phyloP scores from a whole-genome alignment of 2,888 invertebrate species.

The Bibio marci region DNA sequence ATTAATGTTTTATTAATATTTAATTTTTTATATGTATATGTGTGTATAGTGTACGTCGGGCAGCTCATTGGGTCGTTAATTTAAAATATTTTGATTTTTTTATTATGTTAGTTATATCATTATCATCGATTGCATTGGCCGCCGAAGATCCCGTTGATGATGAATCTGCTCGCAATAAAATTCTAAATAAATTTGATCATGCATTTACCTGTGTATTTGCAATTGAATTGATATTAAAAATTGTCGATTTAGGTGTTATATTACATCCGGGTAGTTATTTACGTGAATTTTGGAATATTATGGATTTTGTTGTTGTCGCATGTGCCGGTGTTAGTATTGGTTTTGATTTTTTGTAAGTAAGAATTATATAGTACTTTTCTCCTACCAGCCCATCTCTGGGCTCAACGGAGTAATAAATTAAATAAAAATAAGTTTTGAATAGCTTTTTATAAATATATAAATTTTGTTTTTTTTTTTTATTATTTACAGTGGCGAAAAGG shows the following conservation, averaged over 20 bases:
- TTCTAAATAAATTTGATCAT: conserved; percentile 96
- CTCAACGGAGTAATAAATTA: background rate
- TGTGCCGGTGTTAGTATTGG: conserved; percentile 96
- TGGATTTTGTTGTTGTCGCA: conserved; percentile 97
- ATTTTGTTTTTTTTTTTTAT: too few species aligned
- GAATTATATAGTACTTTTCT: background rate
- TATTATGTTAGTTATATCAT: conserved; percentile 99
- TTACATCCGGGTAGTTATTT: conserved; percentile 95
- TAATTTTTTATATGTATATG: too few species aligned
- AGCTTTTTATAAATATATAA: too few species aligned
- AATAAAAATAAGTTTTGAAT: too few species aligned
- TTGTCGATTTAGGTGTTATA: conserved; percentile 87
- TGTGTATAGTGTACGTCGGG: conserved; percentile 75
- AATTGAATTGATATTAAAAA: conserved; percentile 91
- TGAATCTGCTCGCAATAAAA: conserved; percentile 59
- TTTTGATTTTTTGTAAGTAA: conserved; percentile 66
- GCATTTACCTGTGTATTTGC: conserved; percentile 99
- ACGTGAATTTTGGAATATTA: conserved; percentile 97
- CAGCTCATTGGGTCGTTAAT: conserved; percentile 99
- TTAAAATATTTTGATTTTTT: conserved; percentile 99
- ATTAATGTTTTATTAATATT: too few species aligned
- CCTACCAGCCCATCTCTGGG: background rate
- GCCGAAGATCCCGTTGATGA: conserved; percentile 98
- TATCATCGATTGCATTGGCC: conserved; percentile 97
- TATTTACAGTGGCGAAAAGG: background rate